These are phyloP conservation scores for Papilio machaon DNA, from an alignment of 1,140 invertebrate genomes.

Conservation along the genomic window DNA sequence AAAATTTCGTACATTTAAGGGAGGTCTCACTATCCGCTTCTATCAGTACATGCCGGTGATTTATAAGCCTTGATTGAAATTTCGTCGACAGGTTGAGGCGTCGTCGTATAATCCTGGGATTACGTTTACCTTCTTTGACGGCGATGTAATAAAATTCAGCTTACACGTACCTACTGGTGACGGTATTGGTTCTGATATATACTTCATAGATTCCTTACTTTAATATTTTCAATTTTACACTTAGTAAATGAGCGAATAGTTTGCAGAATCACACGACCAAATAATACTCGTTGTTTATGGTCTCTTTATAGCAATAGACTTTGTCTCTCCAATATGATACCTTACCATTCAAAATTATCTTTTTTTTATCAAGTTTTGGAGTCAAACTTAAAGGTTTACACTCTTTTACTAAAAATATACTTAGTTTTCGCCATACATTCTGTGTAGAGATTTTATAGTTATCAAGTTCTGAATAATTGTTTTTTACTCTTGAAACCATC, in stretches of 20 bases:
- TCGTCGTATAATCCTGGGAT: slow-evolving; percentile 34
- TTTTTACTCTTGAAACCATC: slow-evolving; percentile 6
- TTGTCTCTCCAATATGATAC: neutral
- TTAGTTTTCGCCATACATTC: neutral
- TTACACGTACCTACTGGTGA: slow-evolving; percentile 73
- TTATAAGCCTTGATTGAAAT: slow-evolving; percentile 36
- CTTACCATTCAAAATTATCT: neutral
- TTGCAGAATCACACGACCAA: neutral
- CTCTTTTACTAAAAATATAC: neutral
- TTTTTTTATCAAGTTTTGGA: neutral
- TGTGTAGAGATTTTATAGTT: neutral
- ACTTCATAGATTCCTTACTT: neutral
- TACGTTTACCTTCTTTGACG: slow-evolving; percentile 75
- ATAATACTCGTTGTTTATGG: neutral
- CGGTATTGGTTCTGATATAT: slow-evolving; percentile 21
- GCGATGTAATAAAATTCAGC: slow-evolving; percentile 80
- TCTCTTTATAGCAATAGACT: neutral
- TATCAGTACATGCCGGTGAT: slow-evolving; percentile 30
- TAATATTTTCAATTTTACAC: slow-evolving; percentile 9
- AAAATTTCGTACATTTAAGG: neutral
- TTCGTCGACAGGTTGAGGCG: slow-evolving; percentile 32
- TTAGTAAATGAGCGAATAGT: neutral
- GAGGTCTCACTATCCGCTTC: neutral
- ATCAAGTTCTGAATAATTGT: neutral
- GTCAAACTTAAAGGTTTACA: neutral